Evolutionary conservation across 2,888 invertebrate genomes (phyloP).

Genomic region (Trissolcus brochymenae): DNA sequence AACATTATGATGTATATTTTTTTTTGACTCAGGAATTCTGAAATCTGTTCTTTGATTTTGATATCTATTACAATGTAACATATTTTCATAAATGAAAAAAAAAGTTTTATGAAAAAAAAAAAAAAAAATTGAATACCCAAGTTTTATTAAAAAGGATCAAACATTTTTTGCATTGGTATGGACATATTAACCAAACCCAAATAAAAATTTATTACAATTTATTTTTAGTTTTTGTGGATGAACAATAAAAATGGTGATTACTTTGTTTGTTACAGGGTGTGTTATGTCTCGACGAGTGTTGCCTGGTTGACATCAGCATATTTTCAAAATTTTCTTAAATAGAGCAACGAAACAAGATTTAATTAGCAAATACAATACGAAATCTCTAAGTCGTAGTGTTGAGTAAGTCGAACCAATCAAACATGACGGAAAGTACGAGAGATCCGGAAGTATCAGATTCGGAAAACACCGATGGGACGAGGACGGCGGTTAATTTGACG

Average conservation of each 20-base stretch:
- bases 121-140: too few species aligned
- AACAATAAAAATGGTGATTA: slow-evolving; percentile 5
- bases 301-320: slow-evolving; percentile 57
- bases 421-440: slow-evolving; percentile 72
- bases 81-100: not conserved
- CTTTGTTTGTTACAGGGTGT: slow-evolving; percentile 60
- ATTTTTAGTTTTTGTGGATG: not conserved
- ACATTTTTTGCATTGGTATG: too few species aligned
- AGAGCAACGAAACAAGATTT: slow-evolving; percentile 46
- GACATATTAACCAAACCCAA: not conserved
- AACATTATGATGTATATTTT: too few species aligned
- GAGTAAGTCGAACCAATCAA: slow-evolving; percentile 39
- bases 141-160: too few species aligned
- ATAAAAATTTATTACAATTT: not conserved
- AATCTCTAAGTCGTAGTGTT: slow-evolving; percentile 29
- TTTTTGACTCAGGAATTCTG: not conserved
- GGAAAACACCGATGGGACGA: slow-evolving; percentile 66
- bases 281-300: slow-evolving; percentile 68
- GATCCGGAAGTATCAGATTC: slow-evolving; percentile 71
- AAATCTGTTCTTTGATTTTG: too few species aligned
- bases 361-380: slow-evolving; percentile 33
- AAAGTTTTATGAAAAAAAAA: not conserved
- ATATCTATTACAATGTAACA: too few species aligned
- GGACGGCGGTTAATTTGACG: slow-evolving; percentile 68
- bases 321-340: slow-evolving; percentile 35